Percentiles rank a stretch among this genome's conserved stretches.
Conservation (phyloP, 1,140 invertebrate species). For the Helicoverpa armigera region DNA sequence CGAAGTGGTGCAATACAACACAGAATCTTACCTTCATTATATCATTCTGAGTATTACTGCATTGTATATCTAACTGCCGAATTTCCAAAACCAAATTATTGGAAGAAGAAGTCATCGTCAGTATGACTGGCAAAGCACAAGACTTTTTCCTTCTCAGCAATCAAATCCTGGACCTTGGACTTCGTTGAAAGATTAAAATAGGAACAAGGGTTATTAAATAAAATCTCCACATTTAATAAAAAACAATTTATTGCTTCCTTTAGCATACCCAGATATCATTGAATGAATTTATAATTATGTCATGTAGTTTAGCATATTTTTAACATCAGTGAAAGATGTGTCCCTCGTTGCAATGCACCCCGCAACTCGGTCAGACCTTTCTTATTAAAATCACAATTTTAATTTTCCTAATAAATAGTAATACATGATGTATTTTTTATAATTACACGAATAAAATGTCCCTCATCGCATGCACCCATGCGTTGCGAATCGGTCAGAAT, state of each 20-base stretch:
- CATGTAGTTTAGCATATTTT: slow-evolving; percentile 24
- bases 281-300: slow-evolving; percentile 45
- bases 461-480: slow-evolving; percentile 76
- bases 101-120: too few species aligned
- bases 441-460: slow-evolving; percentile 63
- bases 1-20: too few species aligned
- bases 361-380: slow-evolving; percentile 73
- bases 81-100: too few species aligned
- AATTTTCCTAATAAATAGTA: slow-evolving; percentile 22
- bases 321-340: slow-evolving; percentile 66
- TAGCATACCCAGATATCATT: slow-evolving; percentile 53
- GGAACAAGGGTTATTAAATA: background rate
- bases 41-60: too few species aligned
- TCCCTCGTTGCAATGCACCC: slow-evolving; percentile 75
- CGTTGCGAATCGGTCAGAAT: slow-evolving; percentile 68
- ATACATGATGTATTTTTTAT: slow-evolving; percentile 24
- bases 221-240: slow-evolving; percentile 60
- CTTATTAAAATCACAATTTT: slow-evolving; percentile 42
- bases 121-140: too few species aligned
- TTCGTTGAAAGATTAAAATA: background rate
- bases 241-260: slow-evolving; percentile 82
- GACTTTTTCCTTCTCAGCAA: background rate
- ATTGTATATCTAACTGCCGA: too few species aligned
- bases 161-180: background rate
- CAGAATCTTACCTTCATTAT: too few species aligned